A percentile compares a stretch with the other conserved stretches of the same genome.
Evolutionary conservation across 1,140 invertebrate genomes (phyloP).

Genomic region (Caenorhabditis tropicalis): DNA sequence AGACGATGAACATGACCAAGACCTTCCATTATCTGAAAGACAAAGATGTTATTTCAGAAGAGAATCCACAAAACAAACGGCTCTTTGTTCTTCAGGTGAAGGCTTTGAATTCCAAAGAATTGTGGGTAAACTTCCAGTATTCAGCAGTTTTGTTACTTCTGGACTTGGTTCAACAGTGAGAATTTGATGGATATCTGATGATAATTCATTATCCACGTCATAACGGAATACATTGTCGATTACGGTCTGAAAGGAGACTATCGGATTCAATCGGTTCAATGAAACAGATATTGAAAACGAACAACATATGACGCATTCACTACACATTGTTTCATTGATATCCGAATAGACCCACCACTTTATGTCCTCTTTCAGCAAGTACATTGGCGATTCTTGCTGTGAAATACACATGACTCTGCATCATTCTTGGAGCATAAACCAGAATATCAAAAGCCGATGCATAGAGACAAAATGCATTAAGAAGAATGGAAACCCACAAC

Average conservation of each 20-base stretch:
- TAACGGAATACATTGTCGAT: constrained; percentile 18
- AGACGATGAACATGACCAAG: constrained; percentile 19
- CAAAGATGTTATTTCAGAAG: neutral
- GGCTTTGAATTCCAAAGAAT: constrained; percentile 14
- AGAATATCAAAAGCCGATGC: constrained; percentile 13
- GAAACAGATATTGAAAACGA: too few relatives aligned
- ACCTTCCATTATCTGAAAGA: constrained; percentile 27
- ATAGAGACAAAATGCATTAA: neutral
- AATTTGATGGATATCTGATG: neutral
- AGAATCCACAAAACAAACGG: neutral
- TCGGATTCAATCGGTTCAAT: too few relatives aligned
- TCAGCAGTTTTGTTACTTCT: neutral
- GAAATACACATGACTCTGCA: constrained; percentile 46
- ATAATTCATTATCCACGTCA: constrained; percentile 15
- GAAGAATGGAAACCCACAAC: neutral
- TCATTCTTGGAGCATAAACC: constrained; percentile 37
- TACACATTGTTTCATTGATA: neutral
- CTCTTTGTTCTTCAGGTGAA: neutral
- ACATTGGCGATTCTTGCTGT: constrained; percentile 30
- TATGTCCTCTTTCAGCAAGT: constrained; percentile 14
- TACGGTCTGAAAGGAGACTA: neutral
- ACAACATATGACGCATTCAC: too few relatives aligned
- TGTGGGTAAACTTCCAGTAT: constrained; percentile 5
- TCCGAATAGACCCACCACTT: neutral
- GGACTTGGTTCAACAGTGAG: neutral